Evolutionary conservation across 1,140 invertebrate species (phyloP).

Genomic region (Euura saliciscinereae): DNA sequence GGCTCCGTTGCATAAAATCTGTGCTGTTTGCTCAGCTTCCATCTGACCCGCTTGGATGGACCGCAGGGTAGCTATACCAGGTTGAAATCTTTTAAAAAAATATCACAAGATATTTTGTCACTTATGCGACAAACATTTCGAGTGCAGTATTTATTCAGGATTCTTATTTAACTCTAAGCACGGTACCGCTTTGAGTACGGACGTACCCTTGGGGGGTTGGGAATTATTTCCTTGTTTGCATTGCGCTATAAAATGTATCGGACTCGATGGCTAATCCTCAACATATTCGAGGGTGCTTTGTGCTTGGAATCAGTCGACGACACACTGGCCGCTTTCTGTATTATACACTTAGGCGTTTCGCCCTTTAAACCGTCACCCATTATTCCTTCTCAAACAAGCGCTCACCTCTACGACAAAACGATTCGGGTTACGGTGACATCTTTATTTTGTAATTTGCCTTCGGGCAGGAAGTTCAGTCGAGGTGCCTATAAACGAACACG

Average conservation of each 20-base stretch:
- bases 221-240: background rate
- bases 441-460: background rate
- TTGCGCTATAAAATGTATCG: background rate
- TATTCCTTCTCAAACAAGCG: background rate
- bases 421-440: background rate
- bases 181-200: background rate
- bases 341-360: background rate
- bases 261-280: background rate
- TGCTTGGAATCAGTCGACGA: background rate
- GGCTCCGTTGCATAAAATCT: background rate
- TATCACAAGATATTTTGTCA: background rate
- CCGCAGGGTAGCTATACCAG: background rate
- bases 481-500: background rate
- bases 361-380: background rate
- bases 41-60: background rate
- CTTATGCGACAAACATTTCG: background rate
- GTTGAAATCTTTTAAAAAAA: slow-evolving; percentile 3
- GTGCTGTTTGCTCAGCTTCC: slow-evolving; percentile 4
- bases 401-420: background rate
- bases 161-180: background rate
- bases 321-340: background rate
- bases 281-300: background rate
- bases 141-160: slow-evolving; percentile 7
- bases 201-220: background rate
- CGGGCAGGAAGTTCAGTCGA: background rate